Evolutionary conservation across 2,888 invertebrate genomes (phyloP), one percentile per base, ranked within the genome.

Genomic region (Philaethria dido): DNA sequence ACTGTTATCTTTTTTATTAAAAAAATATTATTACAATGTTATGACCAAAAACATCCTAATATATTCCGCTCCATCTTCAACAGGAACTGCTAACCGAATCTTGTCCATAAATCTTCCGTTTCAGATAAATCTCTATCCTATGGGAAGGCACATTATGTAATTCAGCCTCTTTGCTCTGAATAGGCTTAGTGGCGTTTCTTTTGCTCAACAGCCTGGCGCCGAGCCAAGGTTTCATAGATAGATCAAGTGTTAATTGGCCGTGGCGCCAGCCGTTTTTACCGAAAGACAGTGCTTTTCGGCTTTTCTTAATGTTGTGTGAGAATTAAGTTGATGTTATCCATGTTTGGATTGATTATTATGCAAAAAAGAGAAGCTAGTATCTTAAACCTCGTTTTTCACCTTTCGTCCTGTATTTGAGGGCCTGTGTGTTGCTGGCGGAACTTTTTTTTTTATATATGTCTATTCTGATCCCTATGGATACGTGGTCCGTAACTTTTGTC

Each of bases 181-280:
- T 50, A 60, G 50, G 59, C 59, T 59, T 42, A 13, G 39, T 36
- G 22, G 54, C 33, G 54, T 54, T 45, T 48, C 66, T 66, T 52
- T 61, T 55, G 62, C 62, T 62, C 42, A 33, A 42, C 18, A 9
- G 60, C 45, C 54, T 66, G 66, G 66, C 62, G 5, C 9, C 11
- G n/a, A 18, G 55, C 66, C 66, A 62, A 66, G n/a, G 42, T 62
- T 62, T 54, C 52, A 54, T 44, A n/a, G 36, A 36, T 66, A 45
- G 62, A 55, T 55, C 66, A 62, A 66, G 66, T 66, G 66, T 18
- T 66, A 66, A 66, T 66, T 66, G 66, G 39, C 55, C 66, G 36
- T 62, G 55, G 66, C 66, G 66, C 62, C 62, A 57, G 29, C 11
- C 57, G 13, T 57, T 57, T 42, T 57, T 57, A 20, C 42, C 22